Evolutionary conservation across 2,888 invertebrate species (phyloP).

Genomic region (Heteromurus nitidus): DNA sequence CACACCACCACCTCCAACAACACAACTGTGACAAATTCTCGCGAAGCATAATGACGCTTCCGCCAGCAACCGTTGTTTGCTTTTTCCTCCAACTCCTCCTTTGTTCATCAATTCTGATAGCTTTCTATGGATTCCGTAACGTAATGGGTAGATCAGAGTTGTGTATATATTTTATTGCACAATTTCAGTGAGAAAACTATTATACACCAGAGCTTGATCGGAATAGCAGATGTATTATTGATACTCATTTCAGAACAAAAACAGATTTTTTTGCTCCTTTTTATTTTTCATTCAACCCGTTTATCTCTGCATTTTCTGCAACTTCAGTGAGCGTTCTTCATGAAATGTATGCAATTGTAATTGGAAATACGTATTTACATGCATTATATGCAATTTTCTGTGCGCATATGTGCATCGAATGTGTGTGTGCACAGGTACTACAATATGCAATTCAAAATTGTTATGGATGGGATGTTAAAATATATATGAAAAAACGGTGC

Average conservation of each 20-base stretch:
- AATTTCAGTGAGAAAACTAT: constrained; percentile 34
- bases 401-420: neutral
- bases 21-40: neutral
- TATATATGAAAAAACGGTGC: neutral
- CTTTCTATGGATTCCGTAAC: constrained; percentile 32
- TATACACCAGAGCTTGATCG: constrained; percentile 14
- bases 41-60: constrained; percentile 36
- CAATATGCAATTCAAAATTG: too few relatives aligned
- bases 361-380: too few relatives aligned
- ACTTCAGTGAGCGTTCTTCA: too few relatives aligned
- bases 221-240: constrained; percentile 12
- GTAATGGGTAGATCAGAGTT: neutral
- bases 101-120: constrained; percentile 16
- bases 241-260: too few relatives aligned
- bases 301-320: neutral
- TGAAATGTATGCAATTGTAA: too few relatives aligned
- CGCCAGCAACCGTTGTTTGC: constrained; percentile 25
- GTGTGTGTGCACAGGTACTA: neutral
- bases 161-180: constrained; percentile 38
- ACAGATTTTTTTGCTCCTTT: too few relatives aligned
- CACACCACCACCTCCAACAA: too few relatives aligned
- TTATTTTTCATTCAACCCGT: constrained; percentile 38
- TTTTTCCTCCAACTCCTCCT: constrained; percentile 9
- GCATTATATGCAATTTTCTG: too few relatives aligned
- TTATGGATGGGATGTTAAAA: neutral